These are phyloP conservation scores for Muricea muricata DNA, from an alignment of 92 coral and sea anemone genomes.

Conservation along the genomic window DNA sequence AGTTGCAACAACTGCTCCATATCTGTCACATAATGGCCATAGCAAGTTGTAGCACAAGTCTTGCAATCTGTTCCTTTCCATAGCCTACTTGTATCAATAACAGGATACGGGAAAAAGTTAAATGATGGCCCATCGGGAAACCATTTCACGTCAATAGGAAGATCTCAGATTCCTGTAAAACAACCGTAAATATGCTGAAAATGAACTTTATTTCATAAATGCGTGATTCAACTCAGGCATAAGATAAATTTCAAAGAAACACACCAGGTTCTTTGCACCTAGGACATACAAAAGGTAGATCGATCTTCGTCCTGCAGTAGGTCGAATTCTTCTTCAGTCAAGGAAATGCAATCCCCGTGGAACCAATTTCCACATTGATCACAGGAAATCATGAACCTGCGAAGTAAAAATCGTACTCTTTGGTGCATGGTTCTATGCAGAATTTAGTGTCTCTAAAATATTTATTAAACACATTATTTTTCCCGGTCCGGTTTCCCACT, in stretches of 20 bases:
- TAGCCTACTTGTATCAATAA: constrained; percentile 35
- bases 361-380: constrained; percentile 71
- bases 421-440: not conserved
- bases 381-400: constrained; percentile 45
- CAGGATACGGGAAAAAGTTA: constrained; percentile 46
- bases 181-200: not conserved
- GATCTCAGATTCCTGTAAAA: constrained; percentile 32
- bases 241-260: not conserved
- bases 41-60: constrained; percentile 40
- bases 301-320: not conserved
- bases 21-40: constrained; percentile 51
- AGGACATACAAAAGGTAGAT: not conserved
- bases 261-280: constrained; percentile 19
- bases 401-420: not conserved
- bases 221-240: not conserved
- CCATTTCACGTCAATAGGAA: constrained; percentile 54
- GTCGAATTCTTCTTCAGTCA: constrained; percentile 36
- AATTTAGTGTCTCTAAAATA: not conserved
- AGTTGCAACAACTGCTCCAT: constrained; percentile 38
- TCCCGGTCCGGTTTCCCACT: too few relatives aligned
- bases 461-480: too few relatives aligned
- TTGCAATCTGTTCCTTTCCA: constrained; percentile 32
- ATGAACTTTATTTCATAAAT: too few relatives aligned
- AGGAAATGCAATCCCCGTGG: constrained; percentile 59
- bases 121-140: constrained; percentile 46